These are phyloP conservation scores for Microtus richardsoni DNA, from an alignment of 2,113 vertebrate genomes.

Conservation along the genomic window DNA sequence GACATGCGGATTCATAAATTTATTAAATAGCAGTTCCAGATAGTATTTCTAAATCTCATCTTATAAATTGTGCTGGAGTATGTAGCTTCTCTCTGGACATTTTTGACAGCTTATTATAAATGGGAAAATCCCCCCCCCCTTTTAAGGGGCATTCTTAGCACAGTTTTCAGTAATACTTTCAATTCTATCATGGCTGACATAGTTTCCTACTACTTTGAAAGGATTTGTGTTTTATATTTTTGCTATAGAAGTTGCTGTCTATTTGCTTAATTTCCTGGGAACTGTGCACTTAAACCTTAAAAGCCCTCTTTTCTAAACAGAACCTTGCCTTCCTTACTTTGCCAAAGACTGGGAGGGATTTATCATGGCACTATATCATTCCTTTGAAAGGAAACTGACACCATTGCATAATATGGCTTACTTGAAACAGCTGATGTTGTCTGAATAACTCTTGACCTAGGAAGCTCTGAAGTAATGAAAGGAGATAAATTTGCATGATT, in stretches of 20 bases:
- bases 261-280: constrained; percentile 62
- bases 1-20: not conserved
- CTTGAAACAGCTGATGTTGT: constrained; percentile 64
- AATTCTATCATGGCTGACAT: not conserved
- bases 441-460: constrained; percentile 77
- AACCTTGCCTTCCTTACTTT: not conserved
- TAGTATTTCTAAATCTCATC: constrained; percentile 1
- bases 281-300: constrained; percentile 52
- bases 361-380: constrained; percentile 25
- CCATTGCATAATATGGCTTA: constrained; percentile 49
- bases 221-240: not conserved
- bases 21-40: not conserved
- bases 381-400: constrained; percentile 61
- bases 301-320: constrained; percentile 41
- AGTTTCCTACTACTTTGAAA: not conserved
- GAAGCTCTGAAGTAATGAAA: constrained; percentile 69
- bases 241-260: not conserved
- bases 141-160: not conserved
- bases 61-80: not conserved
- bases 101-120: not conserved
- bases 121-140: not conserved
- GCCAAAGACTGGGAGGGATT: constrained; percentile 50
- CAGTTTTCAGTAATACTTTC: not conserved
- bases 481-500: constrained; percentile 77
- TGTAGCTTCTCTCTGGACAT: not conserved